These are phyloP conservation scores for Nasonia longicornis DNA, from an alignment of 1,140 invertebrate genomes.

Conservation along the genomic window DNA sequence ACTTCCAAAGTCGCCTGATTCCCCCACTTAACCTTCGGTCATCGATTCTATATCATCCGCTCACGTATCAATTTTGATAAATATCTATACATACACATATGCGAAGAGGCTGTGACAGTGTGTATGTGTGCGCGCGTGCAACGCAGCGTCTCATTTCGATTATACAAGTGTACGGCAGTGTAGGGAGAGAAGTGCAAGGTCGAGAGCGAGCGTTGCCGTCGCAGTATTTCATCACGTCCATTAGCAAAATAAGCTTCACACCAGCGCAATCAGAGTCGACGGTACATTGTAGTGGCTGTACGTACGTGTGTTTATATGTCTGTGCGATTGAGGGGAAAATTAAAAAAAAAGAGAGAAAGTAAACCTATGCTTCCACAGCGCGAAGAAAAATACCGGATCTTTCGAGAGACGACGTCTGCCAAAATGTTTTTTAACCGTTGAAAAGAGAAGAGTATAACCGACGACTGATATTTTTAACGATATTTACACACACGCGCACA, in stretches of 20 bases:
- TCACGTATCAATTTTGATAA: neutral
- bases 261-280: neutral
- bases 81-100: neutral
- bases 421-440: neutral
- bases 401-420: neutral
- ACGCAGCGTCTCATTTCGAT: neutral
- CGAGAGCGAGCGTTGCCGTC: constrained; percentile 8
- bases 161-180: neutral
- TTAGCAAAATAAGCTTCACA: constrained; percentile 36
- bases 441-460: neutral
- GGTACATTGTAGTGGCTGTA: neutral
- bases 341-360: constrained; percentile 4
- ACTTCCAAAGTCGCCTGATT: neutral
- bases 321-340: constrained; percentile 13
- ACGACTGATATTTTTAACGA: constrained; percentile 5
- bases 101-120: constrained; percentile 42
- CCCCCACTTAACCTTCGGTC: neutral
- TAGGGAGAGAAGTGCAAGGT: neutral
- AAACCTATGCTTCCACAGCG: neutral
- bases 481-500: constrained; percentile 2
- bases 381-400: neutral
- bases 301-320: neutral
- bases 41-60: neutral
- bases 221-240: constrained; percentile 41
- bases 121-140: neutral